Base-by-base conservation (phyloP, 2,797 vertebrate genomes). In the Peromyscus melanophrys region DNA sequence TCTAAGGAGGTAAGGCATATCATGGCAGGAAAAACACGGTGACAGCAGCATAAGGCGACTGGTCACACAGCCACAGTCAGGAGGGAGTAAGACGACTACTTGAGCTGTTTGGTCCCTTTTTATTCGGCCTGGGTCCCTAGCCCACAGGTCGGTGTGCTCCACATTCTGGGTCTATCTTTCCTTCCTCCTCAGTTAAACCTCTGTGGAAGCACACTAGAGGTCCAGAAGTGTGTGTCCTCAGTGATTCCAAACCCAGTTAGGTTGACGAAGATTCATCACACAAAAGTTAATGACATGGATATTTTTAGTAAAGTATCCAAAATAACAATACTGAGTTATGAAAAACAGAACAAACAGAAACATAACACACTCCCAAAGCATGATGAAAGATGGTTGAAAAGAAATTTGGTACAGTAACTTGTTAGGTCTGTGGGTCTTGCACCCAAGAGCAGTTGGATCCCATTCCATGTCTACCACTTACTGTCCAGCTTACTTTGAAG, bases 271-370 rank as follows among this genome's bases (percentile, higher is more conserved):
- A 57, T 37, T n/a, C 34, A 55, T 69, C 52, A 75, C 52, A 75
- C 14, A 57, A 31, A 49, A 43, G 52, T 57, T 57, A 73, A 57
- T 75, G 1, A 75, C 63, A 37, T 75, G 46, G 49, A 4, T 90
- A 34, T 19, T 59, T 19, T 46, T 25, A 57, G 17, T 67, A 82
- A 86, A 78, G 25, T 57, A 31, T 94, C 37, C 65, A 95, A 95
- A 92, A 75, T 75, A 95, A 90, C 95, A 92, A 90, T 19, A 77
- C 5, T 76, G 40, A 90, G 16, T 37, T 92, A 88, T 46, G 37
- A 96, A 82, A 78, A 96, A 59, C 0, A 89, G 61, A 96, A 96
- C 16, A 43, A 21, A 6, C 11, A 77, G 46, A 46, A 87, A 77
- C 1, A 65, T 14, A 77, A 65, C 3, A 85, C 3, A 69, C 67